Evolutionary conservation across 2,113 vertebrate species (phyloP).

Genomic region (Orcinus orca): DNA sequence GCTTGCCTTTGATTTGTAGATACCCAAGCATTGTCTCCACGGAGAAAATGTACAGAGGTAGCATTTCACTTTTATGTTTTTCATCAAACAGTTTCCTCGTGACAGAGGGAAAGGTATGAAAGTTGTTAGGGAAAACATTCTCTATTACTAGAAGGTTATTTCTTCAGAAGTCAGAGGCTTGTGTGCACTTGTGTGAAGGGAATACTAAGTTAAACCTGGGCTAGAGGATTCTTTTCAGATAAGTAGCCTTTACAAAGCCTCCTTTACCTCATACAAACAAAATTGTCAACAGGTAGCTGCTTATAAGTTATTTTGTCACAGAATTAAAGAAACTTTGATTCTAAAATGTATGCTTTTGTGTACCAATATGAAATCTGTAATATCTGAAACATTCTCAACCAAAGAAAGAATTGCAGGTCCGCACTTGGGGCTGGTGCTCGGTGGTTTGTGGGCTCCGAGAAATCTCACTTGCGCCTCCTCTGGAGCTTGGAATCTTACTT

Average conservation of each 20-base stretch:
- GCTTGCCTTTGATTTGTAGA: slow-evolving; percentile 22
- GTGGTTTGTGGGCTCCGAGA: not conserved
- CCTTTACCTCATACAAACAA: not conserved
- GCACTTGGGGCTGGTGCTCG: not conserved
- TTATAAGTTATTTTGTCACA: not conserved
- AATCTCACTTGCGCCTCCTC: not conserved
- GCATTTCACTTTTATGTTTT: slow-evolving; percentile 63
- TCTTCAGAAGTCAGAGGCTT: slow-evolving; percentile 42
- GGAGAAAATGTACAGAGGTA: slow-evolving; percentile 29
- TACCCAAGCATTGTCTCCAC: not conserved
- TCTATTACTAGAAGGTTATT: slow-evolving; percentile 17
- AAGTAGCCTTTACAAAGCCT: not conserved
- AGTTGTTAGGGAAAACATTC: slow-evolving; percentile 46
- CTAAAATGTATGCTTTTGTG: not conserved
- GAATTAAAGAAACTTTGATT: slow-evolving; percentile 38
- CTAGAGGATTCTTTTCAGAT: not conserved
- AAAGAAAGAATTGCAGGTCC: not conserved
- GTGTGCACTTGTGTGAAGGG: not conserved
- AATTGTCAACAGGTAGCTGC: not conserved
- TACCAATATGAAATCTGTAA: not conserved
- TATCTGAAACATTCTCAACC: not conserved
- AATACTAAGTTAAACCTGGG: slow-evolving; percentile 8
- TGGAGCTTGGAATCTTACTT: not conserved
- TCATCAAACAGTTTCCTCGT: slow-evolving; percentile 45
- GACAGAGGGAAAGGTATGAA: slow-evolving; percentile 6